Conservation (phyloP, 2,113 vertebrate genomes). For the Neogobius melanostomus region DNA sequence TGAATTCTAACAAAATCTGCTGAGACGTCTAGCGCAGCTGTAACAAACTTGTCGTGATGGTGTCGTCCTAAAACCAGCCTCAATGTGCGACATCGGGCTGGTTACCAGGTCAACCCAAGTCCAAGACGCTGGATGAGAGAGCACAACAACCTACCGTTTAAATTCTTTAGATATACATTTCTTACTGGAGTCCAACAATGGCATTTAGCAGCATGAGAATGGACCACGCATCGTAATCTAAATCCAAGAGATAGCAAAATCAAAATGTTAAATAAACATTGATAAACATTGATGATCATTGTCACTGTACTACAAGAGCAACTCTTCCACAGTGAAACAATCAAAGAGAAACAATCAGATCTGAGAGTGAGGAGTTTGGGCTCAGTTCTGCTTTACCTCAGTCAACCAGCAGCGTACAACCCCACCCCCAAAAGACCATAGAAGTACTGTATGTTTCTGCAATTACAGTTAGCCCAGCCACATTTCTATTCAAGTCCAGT, state of each 20-base stretch:
- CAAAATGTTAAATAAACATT: conserved; percentile 70
- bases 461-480: background rate
- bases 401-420: conserved; percentile 19
- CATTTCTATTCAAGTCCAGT: background rate
- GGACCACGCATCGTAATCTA: conserved; percentile 64
- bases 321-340: conserved; percentile 76
- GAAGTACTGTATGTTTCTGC: conserved; percentile 1
- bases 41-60: conserved; percentile 89
- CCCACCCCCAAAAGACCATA: background rate
- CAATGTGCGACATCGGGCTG: conserved; percentile 56
- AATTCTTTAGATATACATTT: conserved; percentile 58
- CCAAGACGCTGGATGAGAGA: conserved; percentile 59
- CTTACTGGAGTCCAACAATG: conserved; percentile 66
- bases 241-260: conserved; percentile 68
- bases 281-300: conserved; percentile 67
- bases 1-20: conserved; percentile 94
- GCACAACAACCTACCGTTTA: conserved; percentile 71
- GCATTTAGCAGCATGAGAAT: conserved; percentile 74
- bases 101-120: conserved; percentile 56
- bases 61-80: conserved; percentile 84
- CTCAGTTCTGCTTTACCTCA: conserved; percentile 39
- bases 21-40: conserved; percentile 80
- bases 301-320: conserved; percentile 76
- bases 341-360: conserved; percentile 63
- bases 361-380: conserved; percentile 46